A percentile compares a stretch with the other conserved stretches of the same genome.
Conservation (phyloP, 2,113 vertebrate species). For the Alexandromys fortis region DNA sequence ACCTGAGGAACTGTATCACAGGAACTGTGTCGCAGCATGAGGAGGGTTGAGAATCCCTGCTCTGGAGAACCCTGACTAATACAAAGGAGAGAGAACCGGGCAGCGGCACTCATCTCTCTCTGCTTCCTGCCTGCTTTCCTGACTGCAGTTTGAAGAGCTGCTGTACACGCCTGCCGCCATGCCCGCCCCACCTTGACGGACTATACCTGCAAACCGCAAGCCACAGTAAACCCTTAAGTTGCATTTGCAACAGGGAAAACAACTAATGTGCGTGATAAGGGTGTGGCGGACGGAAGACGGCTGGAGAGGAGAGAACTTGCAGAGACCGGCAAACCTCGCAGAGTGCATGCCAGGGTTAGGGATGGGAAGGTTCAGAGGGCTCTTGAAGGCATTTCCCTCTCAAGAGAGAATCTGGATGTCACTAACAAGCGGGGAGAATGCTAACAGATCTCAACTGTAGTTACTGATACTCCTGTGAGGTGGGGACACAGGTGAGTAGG, state of each 20-base stretch:
- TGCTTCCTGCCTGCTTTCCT: not conserved
- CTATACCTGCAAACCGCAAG: not conserved
- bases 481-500: too few relatives aligned
- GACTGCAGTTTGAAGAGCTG: not conserved
- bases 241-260: not conserved
- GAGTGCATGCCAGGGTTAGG: rapidly evolving
- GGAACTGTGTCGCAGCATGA: not conserved
- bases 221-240: not conserved
- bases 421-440: not conserved
- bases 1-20: not conserved
- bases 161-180: too few relatives aligned
- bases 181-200: not conserved
- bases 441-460: rapidly evolving
- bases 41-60: not conserved
- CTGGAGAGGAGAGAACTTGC: too few relatives aligned
- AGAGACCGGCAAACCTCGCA: not conserved
- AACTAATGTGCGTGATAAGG: too few relatives aligned
- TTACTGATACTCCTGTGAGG: not conserved
- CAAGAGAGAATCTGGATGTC: not conserved
- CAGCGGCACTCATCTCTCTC: not conserved
- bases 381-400: not conserved
- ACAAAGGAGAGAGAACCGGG: not conserved
- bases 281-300: not conserved
- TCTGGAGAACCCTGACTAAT: not conserved
- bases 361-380: not conserved